Percentiles rank a stretch among this genome's conserved stretches.
Evolutionary conservation across 2,113 vertebrate genomes (phyloP).

Genomic region (Gavialis gangeticus): DNA sequence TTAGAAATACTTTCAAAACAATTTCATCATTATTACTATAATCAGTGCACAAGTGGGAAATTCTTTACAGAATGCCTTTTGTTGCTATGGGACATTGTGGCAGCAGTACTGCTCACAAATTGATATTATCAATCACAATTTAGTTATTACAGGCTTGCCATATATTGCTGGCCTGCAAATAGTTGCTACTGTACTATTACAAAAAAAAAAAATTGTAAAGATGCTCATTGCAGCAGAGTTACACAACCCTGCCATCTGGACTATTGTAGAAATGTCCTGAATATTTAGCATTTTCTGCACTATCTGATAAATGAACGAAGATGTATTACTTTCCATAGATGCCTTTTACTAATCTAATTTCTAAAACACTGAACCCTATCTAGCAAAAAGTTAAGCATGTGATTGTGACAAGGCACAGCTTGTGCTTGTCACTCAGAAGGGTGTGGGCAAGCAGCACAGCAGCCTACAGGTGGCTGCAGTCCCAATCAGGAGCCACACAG

Average conservation of each 20-base stretch:
- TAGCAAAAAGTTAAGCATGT: background rate
- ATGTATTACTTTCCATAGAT: background rate
- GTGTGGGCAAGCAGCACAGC: no score
- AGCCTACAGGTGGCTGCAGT: no score
- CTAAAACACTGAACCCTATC: background rate
- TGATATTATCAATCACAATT: slow-evolving; percentile 22
- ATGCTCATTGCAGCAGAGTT: background rate
- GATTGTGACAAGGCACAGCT: no score
- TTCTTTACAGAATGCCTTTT: background rate
- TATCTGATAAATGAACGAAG: background rate
- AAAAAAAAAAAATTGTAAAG: background rate
- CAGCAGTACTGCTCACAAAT: background rate
- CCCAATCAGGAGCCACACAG: no score
- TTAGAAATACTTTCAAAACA: slow-evolving; percentile 1
- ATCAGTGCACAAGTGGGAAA: background rate
- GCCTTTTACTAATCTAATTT: background rate
- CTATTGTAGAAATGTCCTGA: background rate
- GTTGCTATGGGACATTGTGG: background rate
- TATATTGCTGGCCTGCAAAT: background rate
- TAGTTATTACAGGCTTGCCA: background rate
- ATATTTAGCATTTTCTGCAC: background rate
- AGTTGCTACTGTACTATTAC: background rate
- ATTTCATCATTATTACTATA: slow-evolving; percentile 8
- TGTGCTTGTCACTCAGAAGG: no score
- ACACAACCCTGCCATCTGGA: background rate